A percentile compares a stretch with the other conserved stretches of the same genome.
Conservation (phyloP, 2,113 vertebrate genomes). For the Macroglossus sobrinus region DNA sequence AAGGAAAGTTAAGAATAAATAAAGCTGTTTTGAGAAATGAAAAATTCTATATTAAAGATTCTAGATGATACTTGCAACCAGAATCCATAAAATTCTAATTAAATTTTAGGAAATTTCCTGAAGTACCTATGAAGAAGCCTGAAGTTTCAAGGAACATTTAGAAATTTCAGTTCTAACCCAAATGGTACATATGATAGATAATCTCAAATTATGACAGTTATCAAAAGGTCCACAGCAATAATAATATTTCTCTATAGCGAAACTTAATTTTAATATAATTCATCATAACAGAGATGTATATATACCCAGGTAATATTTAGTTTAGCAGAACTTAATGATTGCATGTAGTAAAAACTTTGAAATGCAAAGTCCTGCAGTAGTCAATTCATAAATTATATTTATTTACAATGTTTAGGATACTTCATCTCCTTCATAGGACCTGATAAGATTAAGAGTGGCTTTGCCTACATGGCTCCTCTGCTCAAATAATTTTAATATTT, state of each 20-base stretch:
- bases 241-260: neutral
- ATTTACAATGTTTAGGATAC: neutral
- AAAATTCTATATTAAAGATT: neutral
- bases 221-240: neutral
- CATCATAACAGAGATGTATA: neutral
- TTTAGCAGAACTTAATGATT: neutral
- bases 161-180: constrained; percentile 7
- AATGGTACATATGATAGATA: neutral
- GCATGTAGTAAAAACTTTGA: neutral
- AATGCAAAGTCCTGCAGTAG: neutral
- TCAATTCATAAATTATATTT: neutral
- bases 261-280: constrained; percentile 17
- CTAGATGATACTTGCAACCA: neutral
- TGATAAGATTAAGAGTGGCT: neutral
- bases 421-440: neutral
- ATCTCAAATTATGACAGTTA: neutral
- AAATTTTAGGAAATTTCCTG: neutral
- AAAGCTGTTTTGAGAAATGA: neutral
- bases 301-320: neutral
- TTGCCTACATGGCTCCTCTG: neutral
- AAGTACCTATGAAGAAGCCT: neutral
- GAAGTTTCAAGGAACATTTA: neutral
- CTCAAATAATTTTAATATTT: constrained; percentile 20
- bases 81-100: neutral
- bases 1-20: neutral